Percentiles rank a stretch among this genome's conserved stretches.
Conservation (phyloP, 2,113 vertebrate species). For the Physeter macrocephalus region DNA sequence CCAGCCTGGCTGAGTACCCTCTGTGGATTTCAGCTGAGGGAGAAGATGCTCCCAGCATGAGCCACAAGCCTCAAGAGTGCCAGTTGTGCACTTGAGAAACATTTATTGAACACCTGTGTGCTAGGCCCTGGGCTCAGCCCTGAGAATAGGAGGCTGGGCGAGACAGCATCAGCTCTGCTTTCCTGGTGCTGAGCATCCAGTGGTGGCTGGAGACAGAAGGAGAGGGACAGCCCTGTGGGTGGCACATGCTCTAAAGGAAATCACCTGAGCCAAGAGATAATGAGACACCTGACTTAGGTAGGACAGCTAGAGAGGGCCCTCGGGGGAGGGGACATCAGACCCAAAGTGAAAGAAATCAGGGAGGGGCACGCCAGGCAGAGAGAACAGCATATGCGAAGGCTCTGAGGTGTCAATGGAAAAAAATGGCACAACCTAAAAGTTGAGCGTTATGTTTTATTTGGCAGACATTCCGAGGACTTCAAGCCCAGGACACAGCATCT, state of each 20-base stretch:
- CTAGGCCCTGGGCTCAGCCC: background rate
- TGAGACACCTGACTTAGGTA: background rate
- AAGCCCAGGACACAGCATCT: background rate
- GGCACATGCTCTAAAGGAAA: background rate
- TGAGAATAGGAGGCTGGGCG: rapidly evolving
- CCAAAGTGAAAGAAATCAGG: background rate
- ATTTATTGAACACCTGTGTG: background rate
- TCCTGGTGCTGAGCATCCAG: rapidly evolving
- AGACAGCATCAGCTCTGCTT: rapidly evolving
- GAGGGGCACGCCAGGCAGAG: background rate
- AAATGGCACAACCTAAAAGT: background rate
- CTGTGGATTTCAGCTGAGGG: background rate
- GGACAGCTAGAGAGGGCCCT: background rate
- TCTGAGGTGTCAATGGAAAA: background rate
- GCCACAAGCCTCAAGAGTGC: background rate
- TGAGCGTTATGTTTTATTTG: background rate
- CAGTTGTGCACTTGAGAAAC: too few species aligned
- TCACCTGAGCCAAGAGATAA: too few species aligned
- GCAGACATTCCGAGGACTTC: background rate
- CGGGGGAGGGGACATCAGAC: background rate
- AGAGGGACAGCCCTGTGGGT: too few species aligned
- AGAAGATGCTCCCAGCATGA: background rate
- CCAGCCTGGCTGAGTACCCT: background rate
- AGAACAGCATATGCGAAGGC: background rate
- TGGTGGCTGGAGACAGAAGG: background rate